Base-by-base conservation (phyloP, 2,113 vertebrate genomes). In the Emberiza fucata region DNA sequence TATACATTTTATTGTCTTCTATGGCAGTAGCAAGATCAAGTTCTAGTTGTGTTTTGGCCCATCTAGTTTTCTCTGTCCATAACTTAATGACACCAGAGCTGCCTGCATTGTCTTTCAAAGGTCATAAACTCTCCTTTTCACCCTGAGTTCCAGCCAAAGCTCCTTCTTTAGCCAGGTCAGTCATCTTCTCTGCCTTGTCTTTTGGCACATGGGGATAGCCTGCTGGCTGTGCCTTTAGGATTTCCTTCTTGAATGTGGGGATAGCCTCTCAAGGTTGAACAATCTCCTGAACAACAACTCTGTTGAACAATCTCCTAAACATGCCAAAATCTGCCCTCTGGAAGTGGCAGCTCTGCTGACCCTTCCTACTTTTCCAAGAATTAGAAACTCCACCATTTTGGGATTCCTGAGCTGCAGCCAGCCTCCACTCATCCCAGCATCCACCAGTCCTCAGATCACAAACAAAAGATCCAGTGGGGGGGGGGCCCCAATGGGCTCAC, bases 401-500 rank as follows among this genome's bases (percentile, higher is more conserved):
- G 61, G 47, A 11, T 54, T 44, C 28, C 39, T 37, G 31, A 51
- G 27, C 9, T 23, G 4, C 27, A 69, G 45, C 15, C 18, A 33
- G 31, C 17, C 33, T 68, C 19, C 37, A 59, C 2, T 47, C 6
- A 23, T 37, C 18, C 37, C 18, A 53, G 16, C 39, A 15, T 42
- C 33, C 9, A 51, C 37, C 13, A 48, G 27, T 60, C 27, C 39
- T 69, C 28, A 60, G 45, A 44, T 37, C 18, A 19, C 23, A 69
- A 45, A 53, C 33, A 45, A 37, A 25, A 50, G 20, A 25, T 70
- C 25, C 56, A 9, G 14, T 19, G 19, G 6, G 28, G 5, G 28
- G 5, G 4, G 4, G 14, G 5, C 15, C 6, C 1, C 1, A n/a
- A 2, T 29, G 20, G 20, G 16, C 35, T 66, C 16, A 57, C 11